Evolutionary conservation across 1,140 invertebrate species (phyloP).

Genomic region (Ceratoteleas bidentatus): DNA sequence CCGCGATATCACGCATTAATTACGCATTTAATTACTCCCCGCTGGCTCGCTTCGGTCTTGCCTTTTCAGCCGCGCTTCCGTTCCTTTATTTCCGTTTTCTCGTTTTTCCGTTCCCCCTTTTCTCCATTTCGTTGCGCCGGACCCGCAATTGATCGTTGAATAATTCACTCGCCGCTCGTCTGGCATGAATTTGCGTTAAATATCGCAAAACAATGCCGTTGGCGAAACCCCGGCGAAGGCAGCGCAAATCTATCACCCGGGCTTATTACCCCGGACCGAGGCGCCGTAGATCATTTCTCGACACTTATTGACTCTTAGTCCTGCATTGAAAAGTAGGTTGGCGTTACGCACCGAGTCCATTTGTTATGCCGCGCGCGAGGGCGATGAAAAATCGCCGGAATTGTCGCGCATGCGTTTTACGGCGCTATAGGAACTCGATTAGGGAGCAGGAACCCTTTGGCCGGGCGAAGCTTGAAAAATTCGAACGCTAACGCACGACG

Average conservation of each 20-base stretch:
- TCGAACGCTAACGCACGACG: slow-evolving; percentile 65
- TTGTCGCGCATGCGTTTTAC: slow-evolving; percentile 63
- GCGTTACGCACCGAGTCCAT: slow-evolving; percentile 71
- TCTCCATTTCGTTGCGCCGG: too few relatives aligned
- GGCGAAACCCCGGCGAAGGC: not conserved
- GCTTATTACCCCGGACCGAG: slow-evolving; percentile 70
- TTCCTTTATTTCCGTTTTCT: not conserved
- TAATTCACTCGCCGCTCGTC: slow-evolving; percentile 48
- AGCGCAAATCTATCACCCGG: slow-evolving; percentile 52
- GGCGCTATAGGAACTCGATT: slow-evolving; percentile 65
- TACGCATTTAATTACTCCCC: slow-evolving; percentile 41
- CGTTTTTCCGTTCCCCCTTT: too few relatives aligned
- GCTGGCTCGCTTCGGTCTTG: not conserved
- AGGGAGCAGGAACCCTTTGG: slow-evolving; percentile 52
- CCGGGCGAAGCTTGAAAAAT: slow-evolving; percentile 62
- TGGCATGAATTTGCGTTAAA: not conserved
- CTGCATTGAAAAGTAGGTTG: slow-evolving; percentile 77
- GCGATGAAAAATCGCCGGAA: slow-evolving; percentile 64
- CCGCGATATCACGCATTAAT: slow-evolving; percentile 48
- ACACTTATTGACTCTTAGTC: slow-evolving; percentile 77
- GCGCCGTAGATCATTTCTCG: slow-evolving; percentile 75
- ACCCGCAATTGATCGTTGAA: slow-evolving; percentile 50
- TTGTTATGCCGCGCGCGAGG: slow-evolving; percentile 70
- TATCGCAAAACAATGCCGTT: slow-evolving; percentile 19
- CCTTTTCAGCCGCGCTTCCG: not conserved